Percentiles rank a stretch among this genome's conserved stretches.
These are phyloP conservation scores for Zaprionus davidi DNA, from an alignment of 1,140 invertebrate species.

Conservation along the genomic window DNA sequence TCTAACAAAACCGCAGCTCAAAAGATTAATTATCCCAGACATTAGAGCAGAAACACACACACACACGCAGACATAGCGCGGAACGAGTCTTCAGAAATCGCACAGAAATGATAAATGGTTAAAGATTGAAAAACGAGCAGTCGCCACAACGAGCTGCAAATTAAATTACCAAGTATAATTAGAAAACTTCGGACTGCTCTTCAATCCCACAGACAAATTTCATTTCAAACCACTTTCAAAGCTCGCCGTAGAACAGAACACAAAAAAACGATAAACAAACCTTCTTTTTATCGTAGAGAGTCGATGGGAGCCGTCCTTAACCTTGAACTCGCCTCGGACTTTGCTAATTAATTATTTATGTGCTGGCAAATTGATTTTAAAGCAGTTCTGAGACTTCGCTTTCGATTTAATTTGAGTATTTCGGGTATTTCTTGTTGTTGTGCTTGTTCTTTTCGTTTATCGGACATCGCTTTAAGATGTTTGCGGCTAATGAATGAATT, in stretches of 20 bases:
- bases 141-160: constrained; percentile 40
- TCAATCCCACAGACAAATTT: constrained; percentile 17
- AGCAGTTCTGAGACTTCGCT: constrained; percentile 53
- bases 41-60: constrained; percentile 44
- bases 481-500: constrained; percentile 47
- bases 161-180: constrained; percentile 71
- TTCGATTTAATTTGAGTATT: constrained; percentile 46
- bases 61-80: constrained; percentile 1
- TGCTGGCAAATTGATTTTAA: constrained; percentile 67
- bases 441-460: constrained; percentile 21
- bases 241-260: too few relatives aligned
- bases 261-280: constrained; percentile 15
- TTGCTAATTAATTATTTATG: constrained; percentile 72
- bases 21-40: constrained; percentile 67
- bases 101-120: constrained; percentile 70
- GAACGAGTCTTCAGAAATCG: constrained; percentile 51
- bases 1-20: constrained; percentile 27
- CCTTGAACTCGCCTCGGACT: constrained; percentile 66
- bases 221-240: constrained; percentile 37
- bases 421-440: constrained; percentile 48
- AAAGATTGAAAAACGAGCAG: constrained; percentile 51
- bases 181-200: constrained; percentile 29
- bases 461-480: not conserved
- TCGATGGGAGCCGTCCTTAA: constrained; percentile 33
- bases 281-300: constrained; percentile 22